Percentiles rank a stretch among this genome's conserved stretches.
phyloP scores from a whole-genome alignment of 1,140 invertebrate species.

The Ceratoteleas bidentatus region DNA sequence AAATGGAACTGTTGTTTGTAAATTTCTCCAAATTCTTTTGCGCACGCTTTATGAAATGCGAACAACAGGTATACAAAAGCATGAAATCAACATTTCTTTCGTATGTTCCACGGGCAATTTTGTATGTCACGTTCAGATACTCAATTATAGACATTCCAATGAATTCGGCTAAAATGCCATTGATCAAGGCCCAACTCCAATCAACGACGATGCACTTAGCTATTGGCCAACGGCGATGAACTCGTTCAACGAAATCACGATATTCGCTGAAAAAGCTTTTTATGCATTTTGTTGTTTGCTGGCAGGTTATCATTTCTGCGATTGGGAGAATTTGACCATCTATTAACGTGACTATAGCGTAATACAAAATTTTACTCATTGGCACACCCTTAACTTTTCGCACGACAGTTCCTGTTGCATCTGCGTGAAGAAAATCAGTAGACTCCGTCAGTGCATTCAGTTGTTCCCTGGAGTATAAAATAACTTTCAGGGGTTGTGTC shows the following conservation, averaged over 20 bases:
- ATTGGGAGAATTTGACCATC: slow-evolving; percentile 23
- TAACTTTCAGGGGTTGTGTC: slow-evolving; percentile 20
- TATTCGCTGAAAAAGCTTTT: slow-evolving; percentile 20
- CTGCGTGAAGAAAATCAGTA: slow-evolving; percentile 10
- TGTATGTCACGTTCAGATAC: neutral
- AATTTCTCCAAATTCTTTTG: slow-evolving; percentile 9
- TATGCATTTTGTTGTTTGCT: slow-evolving; percentile 25
- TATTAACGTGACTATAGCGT: slow-evolving; percentile 2
- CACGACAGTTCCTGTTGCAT: slow-evolving; percentile 30
- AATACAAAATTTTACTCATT: slow-evolving; percentile 18
- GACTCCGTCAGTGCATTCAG: neutral
- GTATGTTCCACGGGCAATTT: neutral
- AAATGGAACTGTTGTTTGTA: neutral
- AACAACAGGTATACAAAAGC: slow-evolving; percentile 19
- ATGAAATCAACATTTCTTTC: neutral
- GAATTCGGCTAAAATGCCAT: neutral
- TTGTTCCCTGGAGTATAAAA: slow-evolving; percentile 12
- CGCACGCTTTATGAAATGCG: slow-evolving; percentile 12
- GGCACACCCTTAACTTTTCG: neutral
- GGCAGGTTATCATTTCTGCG: slow-evolving; percentile 28
- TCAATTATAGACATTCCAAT: neutral
- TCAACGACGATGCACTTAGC: slow-evolving; percentile 17
- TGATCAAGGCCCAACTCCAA: slow-evolving; percentile 36
- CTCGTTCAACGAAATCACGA: slow-evolving; percentile 9
- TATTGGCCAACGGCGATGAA: slow-evolving; percentile 4